phyloP scores from a whole-genome alignment of 2,113 vertebrate genomes.

The Coturnix japonica region DNA sequence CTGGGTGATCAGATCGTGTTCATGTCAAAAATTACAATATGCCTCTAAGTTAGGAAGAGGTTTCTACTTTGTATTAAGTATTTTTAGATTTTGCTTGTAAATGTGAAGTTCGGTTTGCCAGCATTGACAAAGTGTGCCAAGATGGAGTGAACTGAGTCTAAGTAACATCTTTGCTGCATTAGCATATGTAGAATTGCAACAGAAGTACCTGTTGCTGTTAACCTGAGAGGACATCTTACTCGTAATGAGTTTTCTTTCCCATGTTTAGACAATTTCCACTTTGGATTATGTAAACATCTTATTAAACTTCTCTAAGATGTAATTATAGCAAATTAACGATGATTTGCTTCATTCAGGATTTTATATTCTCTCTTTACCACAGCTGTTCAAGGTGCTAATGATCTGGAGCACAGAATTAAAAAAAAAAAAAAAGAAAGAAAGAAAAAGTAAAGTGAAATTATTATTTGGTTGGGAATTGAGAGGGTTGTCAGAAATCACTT shows the following conservation, averaged over 20 bases:
- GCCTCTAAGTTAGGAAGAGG: neutral
- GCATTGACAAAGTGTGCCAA: neutral
- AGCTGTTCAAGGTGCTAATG: neutral
- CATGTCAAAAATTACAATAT: fast-evolving
- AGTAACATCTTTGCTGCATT: neutral
- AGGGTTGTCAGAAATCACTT: neutral
- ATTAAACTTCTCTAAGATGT: neutral
- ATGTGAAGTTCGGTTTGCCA: neutral
- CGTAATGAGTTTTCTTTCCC: neutral
- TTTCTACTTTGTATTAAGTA: neutral
- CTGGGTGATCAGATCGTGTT: neutral
- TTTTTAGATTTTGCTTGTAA: neutral
- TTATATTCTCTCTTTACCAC: neutral
- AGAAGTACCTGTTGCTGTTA: neutral
- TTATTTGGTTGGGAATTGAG: constrained; percentile 17
- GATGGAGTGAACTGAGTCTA: neutral
- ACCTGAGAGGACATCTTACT: neutral
- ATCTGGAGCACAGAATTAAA: neutral
- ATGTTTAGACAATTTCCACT: neutral
- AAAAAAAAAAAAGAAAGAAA: neutral
- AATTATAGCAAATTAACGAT: neutral
- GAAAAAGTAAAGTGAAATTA: neutral
- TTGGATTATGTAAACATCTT: neutral
- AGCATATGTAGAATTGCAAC: neutral
- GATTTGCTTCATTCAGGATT: neutral